These are phyloP conservation scores for Tupiocoris notatus DNA, from an alignment of 2,888 invertebrate genomes.

Conservation along the genomic window DNA sequence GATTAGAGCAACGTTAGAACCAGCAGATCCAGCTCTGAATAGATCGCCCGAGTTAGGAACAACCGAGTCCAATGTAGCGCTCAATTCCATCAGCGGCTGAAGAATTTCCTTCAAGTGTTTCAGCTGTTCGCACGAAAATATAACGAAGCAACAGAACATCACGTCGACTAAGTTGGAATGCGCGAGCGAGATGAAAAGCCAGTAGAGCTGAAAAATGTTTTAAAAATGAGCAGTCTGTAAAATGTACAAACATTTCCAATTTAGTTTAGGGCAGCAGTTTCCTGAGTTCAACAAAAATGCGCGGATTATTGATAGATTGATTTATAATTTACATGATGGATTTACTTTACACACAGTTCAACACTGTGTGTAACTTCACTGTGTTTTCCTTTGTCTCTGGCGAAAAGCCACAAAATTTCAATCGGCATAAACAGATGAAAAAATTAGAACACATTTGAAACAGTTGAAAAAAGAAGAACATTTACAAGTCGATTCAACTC, in stretches of 20 bases:
- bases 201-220: conserved; percentile 62
- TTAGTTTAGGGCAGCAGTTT: no score
- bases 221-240: no score
- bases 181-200: conserved; percentile 64
- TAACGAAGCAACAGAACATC: conserved; percentile 79
- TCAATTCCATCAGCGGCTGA: conserved; percentile 83
- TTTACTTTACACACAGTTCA: conserved; percentile 5
- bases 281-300: no score
- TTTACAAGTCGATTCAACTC: no score
- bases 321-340: background rate
- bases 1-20: conserved; percentile 47
- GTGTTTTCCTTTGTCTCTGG: no score
- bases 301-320: no score
- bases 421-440: no score
- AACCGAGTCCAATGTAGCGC: conserved; percentile 77
- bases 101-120: conserved; percentile 82
- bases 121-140: conserved; percentile 82
- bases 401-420: no score
- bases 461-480: no score
- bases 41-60: conserved; percentile 58
- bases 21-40: conserved; percentile 52
- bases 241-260: no score
- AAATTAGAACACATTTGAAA: no score
- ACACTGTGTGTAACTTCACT: no score
- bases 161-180: conserved; percentile 67